Evolutionary conservation across 2,797 vertebrate species (phyloP).

Genomic region (Microcaecilia unicolor): DNA sequence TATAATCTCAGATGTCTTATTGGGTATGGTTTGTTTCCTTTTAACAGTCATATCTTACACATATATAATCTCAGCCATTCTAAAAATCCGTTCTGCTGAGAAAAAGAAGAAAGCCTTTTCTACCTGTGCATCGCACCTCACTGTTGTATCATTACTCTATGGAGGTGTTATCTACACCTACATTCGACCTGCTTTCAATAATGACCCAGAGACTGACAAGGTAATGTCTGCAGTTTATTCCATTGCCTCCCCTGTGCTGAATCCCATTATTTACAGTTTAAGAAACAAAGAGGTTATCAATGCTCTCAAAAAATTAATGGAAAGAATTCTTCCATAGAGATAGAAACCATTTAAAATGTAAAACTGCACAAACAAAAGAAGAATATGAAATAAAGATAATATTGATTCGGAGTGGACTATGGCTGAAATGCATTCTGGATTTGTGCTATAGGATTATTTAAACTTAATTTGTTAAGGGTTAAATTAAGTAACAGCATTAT

Average conservation of each 20-base stretch:
- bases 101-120: constrained; percentile 5
- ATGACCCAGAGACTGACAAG: constrained; percentile 4
- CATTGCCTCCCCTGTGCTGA: constrained; percentile 7
- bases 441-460: too few relatives aligned
- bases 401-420: too few relatives aligned
- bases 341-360: too few relatives aligned
- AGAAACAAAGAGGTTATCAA: constrained; percentile 13
- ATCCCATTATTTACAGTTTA: constrained; percentile 15
- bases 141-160: constrained; percentile 5
- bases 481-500: too few relatives aligned
- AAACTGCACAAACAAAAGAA: too few relatives aligned
- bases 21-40: constrained; percentile 4
- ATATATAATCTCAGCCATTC: constrained; percentile 6
- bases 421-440: too few relatives aligned
- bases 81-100: constrained; percentile 4
- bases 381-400: too few relatives aligned
- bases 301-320: background rate
- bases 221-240: constrained; percentile 9
- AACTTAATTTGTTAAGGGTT: too few relatives aligned
- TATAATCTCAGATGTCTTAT: constrained; percentile 6
- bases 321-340: too few relatives aligned
- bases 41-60: constrained; percentile 5
- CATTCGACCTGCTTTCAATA: constrained; percentile 2
- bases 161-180: constrained; percentile 4
- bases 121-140: constrained; percentile 2